Percentiles rank a stretch among this genome's conserved stretches.
These are phyloP conservation scores for Aeoliscus strigatus DNA, from an alignment of 2,797 vertebrate species.

Conservation along the genomic window DNA sequence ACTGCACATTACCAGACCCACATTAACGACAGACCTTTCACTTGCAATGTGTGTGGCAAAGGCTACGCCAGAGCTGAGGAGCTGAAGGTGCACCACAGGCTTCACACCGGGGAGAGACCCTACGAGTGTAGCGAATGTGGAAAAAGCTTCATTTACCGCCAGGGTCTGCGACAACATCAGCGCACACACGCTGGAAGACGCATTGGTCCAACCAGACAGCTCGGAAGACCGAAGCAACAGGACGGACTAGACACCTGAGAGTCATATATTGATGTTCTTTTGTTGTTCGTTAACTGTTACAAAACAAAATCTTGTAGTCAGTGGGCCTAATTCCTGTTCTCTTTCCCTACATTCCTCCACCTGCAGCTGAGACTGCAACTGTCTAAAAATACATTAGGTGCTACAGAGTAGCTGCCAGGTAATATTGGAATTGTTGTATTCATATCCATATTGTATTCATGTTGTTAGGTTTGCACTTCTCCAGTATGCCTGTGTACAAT, in stretches of 20 bases:
- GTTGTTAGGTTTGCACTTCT: conserved; percentile 32
- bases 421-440: conserved; percentile 36
- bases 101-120: conserved; percentile 69
- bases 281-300: no score
- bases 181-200: conserved; percentile 59
- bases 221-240: conserved; percentile 60
- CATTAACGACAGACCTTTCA: conserved; percentile 60
- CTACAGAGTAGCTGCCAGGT: conserved; percentile 18
- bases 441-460: conserved; percentile 38
- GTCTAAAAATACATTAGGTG: conserved; percentile 15
- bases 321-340: conserved; percentile 8
- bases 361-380: conserved; percentile 15
- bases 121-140: conserved; percentile 60
- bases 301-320: no score
- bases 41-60: conserved; percentile 63
- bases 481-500: conserved; percentile 49
- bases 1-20: conserved; percentile 67
- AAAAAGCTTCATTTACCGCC: conserved; percentile 70
- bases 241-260: no score
- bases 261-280: no score
- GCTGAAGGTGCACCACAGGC: conserved; percentile 66
- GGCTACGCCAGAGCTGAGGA: conserved; percentile 65
- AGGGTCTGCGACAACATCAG: conserved; percentile 68
- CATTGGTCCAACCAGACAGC: conserved; percentile 63
- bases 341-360: conserved; percentile 25